These are phyloP conservation scores for Seriola quinqueradiata DNA, from an alignment of 2,113 vertebrate species.

Conservation along the genomic window DNA sequence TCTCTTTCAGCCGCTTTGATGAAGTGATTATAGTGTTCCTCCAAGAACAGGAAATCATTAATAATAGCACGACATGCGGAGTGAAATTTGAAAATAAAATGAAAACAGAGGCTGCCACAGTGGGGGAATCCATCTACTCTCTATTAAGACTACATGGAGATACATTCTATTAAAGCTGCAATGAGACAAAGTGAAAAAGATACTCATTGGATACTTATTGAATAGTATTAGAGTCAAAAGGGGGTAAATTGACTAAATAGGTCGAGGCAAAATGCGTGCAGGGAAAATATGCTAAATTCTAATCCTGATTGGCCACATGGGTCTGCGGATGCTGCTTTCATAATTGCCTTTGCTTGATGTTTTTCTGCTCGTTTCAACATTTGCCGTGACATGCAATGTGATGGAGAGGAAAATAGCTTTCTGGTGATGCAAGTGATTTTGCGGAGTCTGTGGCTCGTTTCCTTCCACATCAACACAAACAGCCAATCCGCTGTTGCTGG, in stretches of 20 bases:
- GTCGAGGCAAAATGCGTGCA: conserved; percentile 58
- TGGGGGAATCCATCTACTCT: conserved; percentile 41
- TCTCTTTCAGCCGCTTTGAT: conserved; percentile 39
- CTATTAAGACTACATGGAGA: conserved; percentile 41
- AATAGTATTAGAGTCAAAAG: conserved; percentile 69
- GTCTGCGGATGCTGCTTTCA: conserved; percentile 66
- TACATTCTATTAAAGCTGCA: conserved; percentile 30
- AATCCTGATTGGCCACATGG: conserved; percentile 74
- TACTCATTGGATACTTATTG: conserved; percentile 56
- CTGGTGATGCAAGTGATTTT: conserved; percentile 64
- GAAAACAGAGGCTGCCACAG: conserved; percentile 27
- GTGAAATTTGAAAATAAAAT: conserved; percentile 44
- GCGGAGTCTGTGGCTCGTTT: conserved; percentile 43
- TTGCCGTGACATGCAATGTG: conserved; percentile 63
- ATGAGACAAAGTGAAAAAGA: conserved; percentile 40
- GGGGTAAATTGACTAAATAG: conserved; percentile 78
- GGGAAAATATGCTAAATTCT: conserved; percentile 71
- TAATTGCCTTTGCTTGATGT: conserved; percentile 70
- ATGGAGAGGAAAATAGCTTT: conserved; percentile 61
- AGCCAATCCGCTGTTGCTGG: conserved; percentile 44
- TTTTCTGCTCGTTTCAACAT: conserved; percentile 62
- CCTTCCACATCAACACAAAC: conserved; percentile 56
- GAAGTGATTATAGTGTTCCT: conserved; percentile 34
- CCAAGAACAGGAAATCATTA: conserved; percentile 48
- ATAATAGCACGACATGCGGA: conserved; percentile 47